Percentiles rank a stretch among this genome's conserved stretches.
Conservation (phyloP, 2,113 vertebrate genomes). For the Opisthocomus hoazin region DNA sequence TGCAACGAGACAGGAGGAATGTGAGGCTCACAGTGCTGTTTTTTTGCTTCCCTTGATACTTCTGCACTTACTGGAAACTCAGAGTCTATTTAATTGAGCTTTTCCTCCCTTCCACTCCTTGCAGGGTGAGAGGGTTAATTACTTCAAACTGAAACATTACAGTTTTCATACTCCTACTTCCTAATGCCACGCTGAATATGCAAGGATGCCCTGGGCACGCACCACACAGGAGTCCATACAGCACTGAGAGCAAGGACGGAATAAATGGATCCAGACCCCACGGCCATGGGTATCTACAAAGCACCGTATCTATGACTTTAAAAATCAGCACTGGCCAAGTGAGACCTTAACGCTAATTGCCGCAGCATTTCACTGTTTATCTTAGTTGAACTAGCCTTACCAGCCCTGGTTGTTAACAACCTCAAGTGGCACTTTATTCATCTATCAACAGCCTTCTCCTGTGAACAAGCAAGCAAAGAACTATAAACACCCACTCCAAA, state of each 20-base stretch:
- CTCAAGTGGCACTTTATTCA: conserved; percentile 65
- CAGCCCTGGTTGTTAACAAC: conserved; percentile 55
- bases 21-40: background rate
- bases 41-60: conserved; percentile 33
- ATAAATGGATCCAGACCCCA: background rate
- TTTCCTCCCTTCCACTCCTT: conserved; percentile 4
- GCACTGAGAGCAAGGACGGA: background rate
- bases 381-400: conserved; percentile 35
- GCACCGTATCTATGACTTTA: background rate
- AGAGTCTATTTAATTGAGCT: background rate
- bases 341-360: conserved; percentile 45
- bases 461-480: conserved; percentile 47
- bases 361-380: conserved; percentile 42
- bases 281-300: background rate
- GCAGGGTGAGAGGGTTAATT: conserved; percentile 2
- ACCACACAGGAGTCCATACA: background rate
- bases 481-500: conserved; percentile 62
- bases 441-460: conserved; percentile 55
- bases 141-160: background rate
- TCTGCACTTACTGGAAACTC: conserved; percentile 22
- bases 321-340: conserved; percentile 38
- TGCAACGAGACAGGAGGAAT: conserved; percentile 28
- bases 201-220: background rate
- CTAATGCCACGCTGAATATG: background rate
- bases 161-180: background rate